Percentiles rank a stretch among this genome's conserved stretches.
Conservation (phyloP, 1,140 invertebrate genomes). For the Pomphorhynchus laevis region DNA sequence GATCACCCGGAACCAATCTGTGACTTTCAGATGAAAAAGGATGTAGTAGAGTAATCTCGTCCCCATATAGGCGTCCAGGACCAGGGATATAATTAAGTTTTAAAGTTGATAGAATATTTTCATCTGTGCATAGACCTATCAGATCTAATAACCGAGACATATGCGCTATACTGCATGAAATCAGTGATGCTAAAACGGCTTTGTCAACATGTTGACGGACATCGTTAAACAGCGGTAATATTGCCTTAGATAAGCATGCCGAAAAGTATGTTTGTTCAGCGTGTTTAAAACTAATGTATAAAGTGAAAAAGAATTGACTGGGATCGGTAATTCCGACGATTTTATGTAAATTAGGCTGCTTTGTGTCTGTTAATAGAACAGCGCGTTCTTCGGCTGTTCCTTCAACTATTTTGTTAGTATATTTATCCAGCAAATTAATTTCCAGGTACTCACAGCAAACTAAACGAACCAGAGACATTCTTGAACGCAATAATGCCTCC, state of each 20-base stretch:
- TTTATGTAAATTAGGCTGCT: too few species aligned
- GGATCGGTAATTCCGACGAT: too few species aligned
- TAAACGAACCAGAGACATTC: conserved; percentile 3
- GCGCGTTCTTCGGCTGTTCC: conserved; percentile 9
- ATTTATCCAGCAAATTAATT: conserved; percentile 7
- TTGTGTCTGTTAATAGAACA: conserved; percentile 5
- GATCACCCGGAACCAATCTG: conserved; percentile 3
- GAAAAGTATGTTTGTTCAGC: conserved; percentile 9
- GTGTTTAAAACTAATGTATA: conserved; percentile 7
- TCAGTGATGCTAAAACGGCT: conserved; percentile 2
- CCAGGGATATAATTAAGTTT: conserved; percentile 8
- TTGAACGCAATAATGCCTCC: conserved; percentile 5
- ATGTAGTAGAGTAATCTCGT: conserved; percentile 4
- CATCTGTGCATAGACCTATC: conserved; percentile 8
- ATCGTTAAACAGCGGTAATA: neutral
- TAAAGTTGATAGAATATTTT: conserved; percentile 8
- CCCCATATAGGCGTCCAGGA: conserved; percentile 6
- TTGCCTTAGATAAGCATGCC: conserved; percentile 2
- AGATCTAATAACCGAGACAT: conserved; percentile 6
- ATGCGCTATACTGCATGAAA: conserved; percentile 2
- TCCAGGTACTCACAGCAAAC: conserved; percentile 8
- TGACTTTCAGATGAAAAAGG: conserved; percentile 2
- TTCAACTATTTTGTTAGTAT: too few species aligned
- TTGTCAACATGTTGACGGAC: conserved; percentile 5
- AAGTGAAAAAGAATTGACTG: too few species aligned